Percentiles rank a stretch among this genome's conserved stretches.
These are phyloP conservation scores for Paramisgurnus dabryanus DNA, from an alignment of 2,113 vertebrate species.

Conservation along the genomic window DNA sequence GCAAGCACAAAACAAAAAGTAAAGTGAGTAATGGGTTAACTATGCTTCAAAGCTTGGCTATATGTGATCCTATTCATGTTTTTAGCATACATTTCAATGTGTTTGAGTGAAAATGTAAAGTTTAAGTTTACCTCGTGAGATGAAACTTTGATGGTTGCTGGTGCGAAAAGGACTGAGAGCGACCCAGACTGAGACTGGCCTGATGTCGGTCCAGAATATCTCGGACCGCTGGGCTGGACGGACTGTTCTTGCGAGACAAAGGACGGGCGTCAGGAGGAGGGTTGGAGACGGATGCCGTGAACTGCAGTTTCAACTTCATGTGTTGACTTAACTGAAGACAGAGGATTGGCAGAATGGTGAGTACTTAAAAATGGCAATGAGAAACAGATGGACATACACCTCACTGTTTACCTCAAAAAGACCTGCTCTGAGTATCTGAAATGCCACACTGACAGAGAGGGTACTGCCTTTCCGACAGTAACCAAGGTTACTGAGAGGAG, in stretches of 20 bases:
- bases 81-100: too few species aligned
- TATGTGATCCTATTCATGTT: too few species aligned
- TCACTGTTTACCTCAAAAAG: slow-evolving; percentile 83
- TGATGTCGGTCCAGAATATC: slow-evolving; percentile 81
- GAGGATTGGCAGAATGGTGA: neutral
- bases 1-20: neutral
- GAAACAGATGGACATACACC: too few species aligned
- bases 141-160: slow-evolving; percentile 90
- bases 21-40: too few species aligned
- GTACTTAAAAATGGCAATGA: neutral
- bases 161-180: slow-evolving; percentile 94
- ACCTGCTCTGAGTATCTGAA: slow-evolving; percentile 85
- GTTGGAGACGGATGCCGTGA: slow-evolving; percentile 87
- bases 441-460: slow-evolving; percentile 86
- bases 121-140: slow-evolving; percentile 83
- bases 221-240: slow-evolving; percentile 85
- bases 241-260: slow-evolving; percentile 86
- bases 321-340: slow-evolving; percentile 86
- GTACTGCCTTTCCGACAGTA: slow-evolving; percentile 88
- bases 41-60: too few species aligned
- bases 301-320: slow-evolving; percentile 95
- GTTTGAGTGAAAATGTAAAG: too few species aligned
- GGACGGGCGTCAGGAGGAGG: slow-evolving; percentile 84
- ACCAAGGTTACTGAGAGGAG: slow-evolving; percentile 80
- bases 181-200: slow-evolving; percentile 83